phyloP scores from a whole-genome alignment of 1,140 invertebrate species.

The Sitobion miscanthi region DNA sequence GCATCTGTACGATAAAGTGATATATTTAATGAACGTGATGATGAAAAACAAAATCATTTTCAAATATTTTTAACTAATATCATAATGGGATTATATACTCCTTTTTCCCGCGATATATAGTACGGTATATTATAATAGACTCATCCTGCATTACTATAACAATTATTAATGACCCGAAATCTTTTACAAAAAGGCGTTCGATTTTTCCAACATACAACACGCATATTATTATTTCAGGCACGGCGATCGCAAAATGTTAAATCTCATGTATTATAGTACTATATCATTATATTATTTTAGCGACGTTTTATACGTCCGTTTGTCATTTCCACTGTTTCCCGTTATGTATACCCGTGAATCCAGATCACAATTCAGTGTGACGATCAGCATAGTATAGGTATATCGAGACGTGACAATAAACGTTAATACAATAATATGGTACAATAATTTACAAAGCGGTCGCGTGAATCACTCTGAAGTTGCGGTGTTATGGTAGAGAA shows the following conservation, averaged over 20 bases:
- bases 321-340: slow-evolving; percentile 3
- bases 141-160: neutral
- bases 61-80: neutral
- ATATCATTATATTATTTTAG: neutral
- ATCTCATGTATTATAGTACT: neutral
- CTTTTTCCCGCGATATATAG: neutral
- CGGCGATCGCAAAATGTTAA: neutral
- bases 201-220: neutral
- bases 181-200: neutral
- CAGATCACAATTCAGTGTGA: neutral
- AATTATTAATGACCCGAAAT: neutral
- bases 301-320: neutral
- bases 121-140: too few species aligned
- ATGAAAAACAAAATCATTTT: neutral
- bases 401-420: neutral
- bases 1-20: neutral
- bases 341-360: neutral
- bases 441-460: neutral
- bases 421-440: neutral
- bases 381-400: neutral
- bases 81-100: neutral
- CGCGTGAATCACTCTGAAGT: neutral
- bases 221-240: neutral
- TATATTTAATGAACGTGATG: neutral
- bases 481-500: neutral